Conservation (phyloP, 92 coral and sea anemone species). For the Siderastrea radians region DNA sequence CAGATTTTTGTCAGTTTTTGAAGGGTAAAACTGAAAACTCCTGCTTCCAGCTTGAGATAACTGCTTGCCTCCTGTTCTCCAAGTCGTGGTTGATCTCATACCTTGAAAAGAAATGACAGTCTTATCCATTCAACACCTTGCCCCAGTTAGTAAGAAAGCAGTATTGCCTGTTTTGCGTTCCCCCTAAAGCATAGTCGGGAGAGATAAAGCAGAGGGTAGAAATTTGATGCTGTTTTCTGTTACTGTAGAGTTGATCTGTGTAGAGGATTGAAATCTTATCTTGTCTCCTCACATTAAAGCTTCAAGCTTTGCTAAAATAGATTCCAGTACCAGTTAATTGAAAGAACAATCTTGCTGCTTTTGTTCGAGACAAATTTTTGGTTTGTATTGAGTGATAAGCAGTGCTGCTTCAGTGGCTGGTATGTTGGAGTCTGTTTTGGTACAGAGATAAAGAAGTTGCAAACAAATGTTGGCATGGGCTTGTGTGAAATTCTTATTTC, state of each 20-base stretch:
- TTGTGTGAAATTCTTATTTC: not conserved
- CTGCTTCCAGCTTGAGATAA: conserved; percentile 41
- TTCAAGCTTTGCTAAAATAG: conserved; percentile 8
- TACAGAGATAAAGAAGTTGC: conserved; percentile 15
- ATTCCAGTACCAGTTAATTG: not conserved
- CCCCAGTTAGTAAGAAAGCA: conserved; percentile 29
- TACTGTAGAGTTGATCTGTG: not conserved
- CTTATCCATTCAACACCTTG: conserved; percentile 71
- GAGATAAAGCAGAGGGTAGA: not conserved
- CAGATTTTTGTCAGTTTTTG: not conserved
- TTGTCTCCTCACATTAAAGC: conserved; percentile 39
- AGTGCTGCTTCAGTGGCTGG: conserved; percentile 15
- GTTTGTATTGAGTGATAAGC: conserved; percentile 13
- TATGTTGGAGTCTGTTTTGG: conserved; percentile 24
- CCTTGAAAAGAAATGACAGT: conserved; percentile 63
- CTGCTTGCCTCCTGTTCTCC: conserved; percentile 69
- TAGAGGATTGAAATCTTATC: conserved; percentile 4
- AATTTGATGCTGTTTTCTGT: not conserved
- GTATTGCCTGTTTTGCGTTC: not conserved
- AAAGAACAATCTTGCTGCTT: conserved; percentile 2
- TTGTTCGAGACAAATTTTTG: not conserved
- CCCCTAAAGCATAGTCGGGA: not conserved
- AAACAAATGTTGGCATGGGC: conserved; percentile 8
- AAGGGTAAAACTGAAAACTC: not conserved
- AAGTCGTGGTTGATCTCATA: conserved; percentile 81